Percentiles rank a stretch among this genome's conserved stretches.
Evolutionary conservation across 2,113 vertebrate genomes (phyloP).

Genomic region (Indicator maculatus): DNA sequence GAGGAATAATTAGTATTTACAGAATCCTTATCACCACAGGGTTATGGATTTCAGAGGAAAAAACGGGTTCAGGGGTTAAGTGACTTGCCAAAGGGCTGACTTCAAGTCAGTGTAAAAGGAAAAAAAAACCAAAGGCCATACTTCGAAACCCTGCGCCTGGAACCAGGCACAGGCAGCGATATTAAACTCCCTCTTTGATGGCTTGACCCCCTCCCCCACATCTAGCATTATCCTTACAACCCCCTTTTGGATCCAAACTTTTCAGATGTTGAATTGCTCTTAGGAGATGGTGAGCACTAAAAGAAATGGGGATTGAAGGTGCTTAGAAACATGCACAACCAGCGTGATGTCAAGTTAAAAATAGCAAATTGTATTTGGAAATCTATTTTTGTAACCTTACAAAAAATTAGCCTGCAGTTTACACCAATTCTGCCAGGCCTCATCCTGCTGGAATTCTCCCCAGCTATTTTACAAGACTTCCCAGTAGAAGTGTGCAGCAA

Average conservation of each 20-base stretch:
- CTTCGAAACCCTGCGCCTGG: neutral
- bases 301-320: constrained; percentile 33
- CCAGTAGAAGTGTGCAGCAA: neutral
- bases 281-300: constrained; percentile 38
- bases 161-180: constrained; percentile 5
- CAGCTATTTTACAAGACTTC: neutral
- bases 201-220: neutral
- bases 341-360: neutral
- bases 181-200: constrained; percentile 33
- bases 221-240: constrained; percentile 32
- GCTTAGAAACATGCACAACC: neutral
- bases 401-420: neutral
- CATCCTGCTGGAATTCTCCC: neutral
- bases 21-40: neutral
- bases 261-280: constrained; percentile 39
- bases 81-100: constrained; percentile 20
- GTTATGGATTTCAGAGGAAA: constrained; percentile 16
- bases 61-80: constrained; percentile 21
- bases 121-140: neutral
- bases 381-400: neutral
- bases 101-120: neutral
- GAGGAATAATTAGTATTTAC: constrained; percentile 22
- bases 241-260: constrained; percentile 29
- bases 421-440: neutral
- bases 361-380: constrained; percentile 1